These are phyloP conservation scores for Shargacucullia verbasci DNA, from an alignment of 2,888 invertebrate genomes.

Conservation along the genomic window DNA sequence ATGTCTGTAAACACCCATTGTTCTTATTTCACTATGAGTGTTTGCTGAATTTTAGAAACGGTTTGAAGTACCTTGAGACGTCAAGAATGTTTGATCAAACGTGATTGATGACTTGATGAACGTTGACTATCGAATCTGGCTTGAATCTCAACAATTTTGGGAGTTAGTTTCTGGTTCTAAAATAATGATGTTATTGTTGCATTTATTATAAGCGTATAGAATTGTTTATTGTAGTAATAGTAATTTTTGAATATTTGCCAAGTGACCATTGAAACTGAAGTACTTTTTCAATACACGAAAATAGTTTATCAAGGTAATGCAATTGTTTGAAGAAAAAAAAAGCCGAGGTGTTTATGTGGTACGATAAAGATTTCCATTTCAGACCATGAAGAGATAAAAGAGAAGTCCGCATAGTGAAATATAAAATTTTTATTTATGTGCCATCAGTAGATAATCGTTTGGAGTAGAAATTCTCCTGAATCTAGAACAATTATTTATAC, in stretches of 20 bases:
- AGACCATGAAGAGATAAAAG: too few relatives aligned
- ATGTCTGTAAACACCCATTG: slow-evolving; percentile 15
- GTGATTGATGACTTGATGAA: slow-evolving; percentile 62
- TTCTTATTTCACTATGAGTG: slow-evolving; percentile 31
- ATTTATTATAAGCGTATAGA: slow-evolving; percentile 17
- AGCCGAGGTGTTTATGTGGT: too few relatives aligned
- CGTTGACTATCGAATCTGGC: slow-evolving; percentile 44
- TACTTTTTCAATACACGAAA: slow-evolving; percentile 9
- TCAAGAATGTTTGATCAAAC: slow-evolving; percentile 57
- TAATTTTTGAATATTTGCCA: slow-evolving; percentile 39
- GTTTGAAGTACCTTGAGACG: slow-evolving; percentile 51
- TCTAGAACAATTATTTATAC: too few relatives aligned
- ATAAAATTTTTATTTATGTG: too few relatives aligned
- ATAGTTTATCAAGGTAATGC: too few relatives aligned
- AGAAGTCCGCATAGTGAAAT: too few relatives aligned
- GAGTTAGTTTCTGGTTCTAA: slow-evolving; percentile 13
- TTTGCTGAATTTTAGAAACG: slow-evolving; percentile 35
- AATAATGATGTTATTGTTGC: slow-evolving; percentile 35
- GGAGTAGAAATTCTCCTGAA: too few relatives aligned
- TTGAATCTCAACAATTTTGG: slow-evolving; percentile 44
- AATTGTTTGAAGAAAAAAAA: too few relatives aligned
- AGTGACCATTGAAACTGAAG: slow-evolving; percentile 23
- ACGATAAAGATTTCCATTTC: too few relatives aligned
- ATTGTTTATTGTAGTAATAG: slow-evolving; percentile 33
- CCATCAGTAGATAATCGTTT: too few relatives aligned